phyloP scores from a whole-genome alignment of 92 coral and sea anemone genomes.

The Zoanthus gigantus region DNA sequence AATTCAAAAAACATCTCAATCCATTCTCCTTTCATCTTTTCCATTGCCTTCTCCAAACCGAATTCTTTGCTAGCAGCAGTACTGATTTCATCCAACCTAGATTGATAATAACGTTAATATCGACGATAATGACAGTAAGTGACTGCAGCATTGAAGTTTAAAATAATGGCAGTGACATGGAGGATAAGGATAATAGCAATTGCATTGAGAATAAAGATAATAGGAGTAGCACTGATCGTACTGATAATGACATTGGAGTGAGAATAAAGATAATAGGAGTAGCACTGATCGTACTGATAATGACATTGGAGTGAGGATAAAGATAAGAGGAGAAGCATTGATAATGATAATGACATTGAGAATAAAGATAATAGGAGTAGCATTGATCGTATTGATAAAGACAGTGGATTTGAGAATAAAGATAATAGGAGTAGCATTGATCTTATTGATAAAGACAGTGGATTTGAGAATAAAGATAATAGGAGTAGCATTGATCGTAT shows the following conservation, averaged over 20 bases:
- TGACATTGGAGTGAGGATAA: too few species aligned
- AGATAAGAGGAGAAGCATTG: background rate
- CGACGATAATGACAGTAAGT: background rate
- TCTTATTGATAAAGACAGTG: background rate
- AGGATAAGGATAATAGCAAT: background rate
- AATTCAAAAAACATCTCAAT: slow-evolving; percentile 96
- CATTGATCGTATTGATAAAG: background rate
- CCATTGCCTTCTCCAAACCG: slow-evolving; percentile 97
- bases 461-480: background rate
- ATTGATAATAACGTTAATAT: background rate
- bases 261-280: background rate
- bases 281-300: background rate
- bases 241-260: background rate
- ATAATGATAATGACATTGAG: background rate
- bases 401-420: background rate
- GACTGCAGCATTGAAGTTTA: background rate
- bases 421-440: background rate
- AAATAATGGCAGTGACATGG: background rate
- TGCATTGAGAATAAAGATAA: background rate
- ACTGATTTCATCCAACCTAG: slow-evolving; percentile 93
- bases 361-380: background rate
- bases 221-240: background rate
- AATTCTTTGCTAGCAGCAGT: slow-evolving; percentile 98
- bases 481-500: background rate
- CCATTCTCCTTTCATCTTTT: slow-evolving; percentile 98